Conservation (phyloP, 2,797 vertebrate genomes). For the Sebastes hubbsi region DNA sequence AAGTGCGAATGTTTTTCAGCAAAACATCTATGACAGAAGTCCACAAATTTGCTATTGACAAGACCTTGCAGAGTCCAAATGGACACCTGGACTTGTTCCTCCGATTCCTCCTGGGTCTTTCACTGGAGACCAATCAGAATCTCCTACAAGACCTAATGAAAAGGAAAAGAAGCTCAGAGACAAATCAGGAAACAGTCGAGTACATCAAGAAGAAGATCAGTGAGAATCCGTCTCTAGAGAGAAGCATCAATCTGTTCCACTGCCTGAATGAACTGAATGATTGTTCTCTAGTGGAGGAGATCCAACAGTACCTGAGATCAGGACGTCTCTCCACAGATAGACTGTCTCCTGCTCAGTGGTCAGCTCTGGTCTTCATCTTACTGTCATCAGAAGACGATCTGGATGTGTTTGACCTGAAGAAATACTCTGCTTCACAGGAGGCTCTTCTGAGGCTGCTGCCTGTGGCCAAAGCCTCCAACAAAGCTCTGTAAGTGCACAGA, state of each 20-base stretch:
- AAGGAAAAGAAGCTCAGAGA: background rate
- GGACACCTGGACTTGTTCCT: constrained; percentile 48
- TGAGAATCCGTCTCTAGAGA: constrained; percentile 4
- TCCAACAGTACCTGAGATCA: constrained; percentile 18
- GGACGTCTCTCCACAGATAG: background rate
- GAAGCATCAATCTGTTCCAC: background rate
- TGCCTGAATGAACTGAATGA: background rate
- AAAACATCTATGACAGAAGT: background rate
- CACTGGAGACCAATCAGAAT: constrained; percentile 9
- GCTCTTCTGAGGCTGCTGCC: background rate
- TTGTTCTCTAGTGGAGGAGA: constrained; percentile 5
- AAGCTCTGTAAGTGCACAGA: no score
- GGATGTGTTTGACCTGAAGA: background rate
- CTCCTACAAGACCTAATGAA: background rate
- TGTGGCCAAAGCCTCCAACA: background rate
- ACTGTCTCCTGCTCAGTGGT: constrained; percentile 27
- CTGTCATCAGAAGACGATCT: constrained; percentile 1
- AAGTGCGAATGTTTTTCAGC: accelerated
- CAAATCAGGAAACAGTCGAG: background rate
- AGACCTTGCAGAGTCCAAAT: constrained; percentile 23
- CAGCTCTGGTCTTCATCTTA: constrained; percentile 31
- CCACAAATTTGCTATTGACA: constrained; percentile 3
- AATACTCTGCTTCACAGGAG: background rate
- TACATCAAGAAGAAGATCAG: constrained; percentile 30
- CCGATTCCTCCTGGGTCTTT: constrained; percentile 40